Base-by-base conservation (phyloP, 2,797 vertebrate genomes). In the Threskiornis aethiopicus region DNA sequence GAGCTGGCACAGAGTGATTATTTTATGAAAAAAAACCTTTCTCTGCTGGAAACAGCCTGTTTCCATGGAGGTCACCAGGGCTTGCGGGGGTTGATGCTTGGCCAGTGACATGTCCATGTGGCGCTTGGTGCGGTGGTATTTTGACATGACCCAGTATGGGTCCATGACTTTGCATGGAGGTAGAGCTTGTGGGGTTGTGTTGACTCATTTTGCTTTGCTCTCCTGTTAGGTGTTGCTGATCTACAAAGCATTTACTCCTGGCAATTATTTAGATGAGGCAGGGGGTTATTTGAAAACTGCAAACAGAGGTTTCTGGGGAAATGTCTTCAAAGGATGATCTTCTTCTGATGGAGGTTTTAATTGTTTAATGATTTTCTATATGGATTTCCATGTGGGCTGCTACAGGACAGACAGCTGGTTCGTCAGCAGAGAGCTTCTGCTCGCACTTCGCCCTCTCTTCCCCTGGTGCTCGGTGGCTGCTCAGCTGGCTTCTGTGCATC, bases 341-440 rank as follows among this genome's bases (percentile, higher is more conserved):
- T 66, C 89, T 89, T 93, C 84, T 26, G 4, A 51, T 54, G 84
- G 86, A 91, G 70, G 62, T 65, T 95, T 88, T 95, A 96, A 96
- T 93, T 88, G 92, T 94, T 95, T 94, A 94, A 96, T 90, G 96
- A 93, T 96, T 96, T 96, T 93, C 80, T 88, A 3, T 76, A 96
- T 76, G 62, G 93, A 87, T 95, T 92, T 92, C 86, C 0, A 1
- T 31, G 58, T 81, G 90, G 85, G 90, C 57, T 72, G 89, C 70
- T 65, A 47, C 11, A 15, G 94, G 83, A 91, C n/a, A 52, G 85
- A 64, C 87, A 57, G 78, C 75, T 77, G 71, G 57, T 66, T 91
- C 6, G 22, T 89, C 89, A 93, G 89, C 85, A 87, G 75, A 77
- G 57, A 77, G 85, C 55, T 81, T 55, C 58, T 91, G 83, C 66